A percentile compares a stretch with the other conserved stretches of the same genome.
phyloP scores from a whole-genome alignment of 2,888 invertebrate genomes.

The Seira ritae region DNA sequence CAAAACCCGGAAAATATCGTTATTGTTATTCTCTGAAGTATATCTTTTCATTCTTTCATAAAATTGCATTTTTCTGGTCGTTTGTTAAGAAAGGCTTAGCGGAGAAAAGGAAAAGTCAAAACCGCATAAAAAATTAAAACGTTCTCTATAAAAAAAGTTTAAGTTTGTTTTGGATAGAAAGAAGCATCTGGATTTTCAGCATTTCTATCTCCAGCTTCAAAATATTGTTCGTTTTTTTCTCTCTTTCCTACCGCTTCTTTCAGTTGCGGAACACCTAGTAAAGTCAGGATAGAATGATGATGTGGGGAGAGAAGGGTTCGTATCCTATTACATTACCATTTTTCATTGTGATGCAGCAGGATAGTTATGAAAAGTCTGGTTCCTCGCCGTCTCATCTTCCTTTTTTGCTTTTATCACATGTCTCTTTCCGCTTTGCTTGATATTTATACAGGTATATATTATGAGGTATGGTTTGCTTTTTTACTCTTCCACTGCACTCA shows the following conservation, averaged over 20 bases:
- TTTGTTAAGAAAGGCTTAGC: slow-evolving; percentile 22
- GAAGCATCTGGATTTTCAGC: neutral
- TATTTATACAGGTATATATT: neutral
- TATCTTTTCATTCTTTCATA: slow-evolving; percentile 14
- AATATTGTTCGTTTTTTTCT: slow-evolving; percentile 14
- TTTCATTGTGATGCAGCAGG: slow-evolving; percentile 48
- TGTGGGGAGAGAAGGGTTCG: slow-evolving; percentile 17
- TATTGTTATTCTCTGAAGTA: neutral
- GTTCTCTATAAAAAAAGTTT: neutral
- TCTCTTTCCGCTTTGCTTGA: neutral
- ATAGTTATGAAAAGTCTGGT: slow-evolving; percentile 19
- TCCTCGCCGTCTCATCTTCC: slow-evolving; percentile 22
- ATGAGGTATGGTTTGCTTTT: neutral
- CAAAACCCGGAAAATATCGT: neutral
- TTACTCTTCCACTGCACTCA: neutral
- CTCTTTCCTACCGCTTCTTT: slow-evolving; percentile 4
- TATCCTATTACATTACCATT: slow-evolving; percentile 57
- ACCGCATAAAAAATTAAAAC: slow-evolving; percentile 29
- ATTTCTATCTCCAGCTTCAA: neutral
- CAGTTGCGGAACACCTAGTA: neutral
- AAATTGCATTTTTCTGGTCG: slow-evolving; percentile 32
- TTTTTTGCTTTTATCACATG: slow-evolving; percentile 29
- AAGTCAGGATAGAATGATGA: neutral
- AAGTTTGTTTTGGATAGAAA: neutral
- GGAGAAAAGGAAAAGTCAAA: slow-evolving; percentile 21